Conservation (phyloP, 2,888 invertebrate genomes). For the Rhagonycha fulva region DNA sequence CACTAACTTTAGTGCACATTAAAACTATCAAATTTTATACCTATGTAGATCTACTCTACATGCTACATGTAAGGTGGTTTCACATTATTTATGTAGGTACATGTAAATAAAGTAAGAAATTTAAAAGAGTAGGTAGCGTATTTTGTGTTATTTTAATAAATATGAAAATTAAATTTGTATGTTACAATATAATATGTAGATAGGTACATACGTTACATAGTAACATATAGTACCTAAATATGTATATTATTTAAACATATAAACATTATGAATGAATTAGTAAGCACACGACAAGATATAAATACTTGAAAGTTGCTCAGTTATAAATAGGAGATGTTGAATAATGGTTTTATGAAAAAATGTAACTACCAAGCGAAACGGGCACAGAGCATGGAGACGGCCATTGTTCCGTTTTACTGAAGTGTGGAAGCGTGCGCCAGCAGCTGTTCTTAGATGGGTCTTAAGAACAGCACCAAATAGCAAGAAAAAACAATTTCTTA, state of each 20-base stretch:
- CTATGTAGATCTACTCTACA: too few species aligned
- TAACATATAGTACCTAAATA: too few species aligned
- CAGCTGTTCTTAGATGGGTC: slow-evolving; percentile 47
- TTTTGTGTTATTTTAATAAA: neutral
- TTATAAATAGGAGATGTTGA: slow-evolving; percentile 41
- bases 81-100: neutral
- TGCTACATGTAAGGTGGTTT: too few species aligned
- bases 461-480: slow-evolving; percentile 16
- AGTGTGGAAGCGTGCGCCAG: slow-evolving; percentile 53
- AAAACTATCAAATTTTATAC: neutral
- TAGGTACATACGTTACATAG: neutral
- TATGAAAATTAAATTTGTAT: neutral
- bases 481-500: slow-evolving; percentile 24
- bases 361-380: slow-evolving; percentile 51
- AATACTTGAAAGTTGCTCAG: slow-evolving; percentile 24
- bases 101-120: neutral
- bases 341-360: slow-evolving; percentile 46
- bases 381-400: slow-evolving; percentile 50
- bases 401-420: slow-evolving; percentile 54
- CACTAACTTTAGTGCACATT: neutral
- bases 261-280: neutral
- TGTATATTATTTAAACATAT: too few species aligned
- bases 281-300: slow-evolving; percentile 23
- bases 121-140: neutral
- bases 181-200: neutral